phyloP scores from a whole-genome alignment of 2,113 vertebrate genomes.

The Macquaria australasica region DNA sequence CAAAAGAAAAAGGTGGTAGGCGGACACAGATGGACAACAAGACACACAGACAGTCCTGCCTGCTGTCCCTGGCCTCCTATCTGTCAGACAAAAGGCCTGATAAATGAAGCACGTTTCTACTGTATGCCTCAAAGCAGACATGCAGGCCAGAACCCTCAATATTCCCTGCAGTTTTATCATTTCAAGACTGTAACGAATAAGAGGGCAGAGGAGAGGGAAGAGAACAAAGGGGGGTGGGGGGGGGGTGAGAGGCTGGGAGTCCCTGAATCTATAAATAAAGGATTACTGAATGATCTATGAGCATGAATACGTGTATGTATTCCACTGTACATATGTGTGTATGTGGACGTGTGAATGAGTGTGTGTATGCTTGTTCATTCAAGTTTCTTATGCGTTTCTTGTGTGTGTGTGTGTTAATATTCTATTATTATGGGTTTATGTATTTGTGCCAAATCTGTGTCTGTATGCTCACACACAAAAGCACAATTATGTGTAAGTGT shows the following conservation, averaged over 20 bases:
- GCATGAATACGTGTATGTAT: not conserved
- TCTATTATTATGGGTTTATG: not conserved
- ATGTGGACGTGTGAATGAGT: not conserved
- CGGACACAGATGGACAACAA: not conserved
- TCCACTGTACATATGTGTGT: not conserved
- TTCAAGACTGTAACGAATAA: constrained; percentile 20
- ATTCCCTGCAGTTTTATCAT: constrained; percentile 19
- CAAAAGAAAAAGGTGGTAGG: not conserved
- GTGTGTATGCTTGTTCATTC: not conserved
- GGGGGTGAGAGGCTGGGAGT: not conserved
- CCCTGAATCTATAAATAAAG: constrained; percentile 34
- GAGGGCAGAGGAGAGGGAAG: not conserved
- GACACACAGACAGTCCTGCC: not conserved
- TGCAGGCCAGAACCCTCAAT: constrained; percentile 13
- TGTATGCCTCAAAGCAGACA: not conserved
- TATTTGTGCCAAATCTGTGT: constrained; percentile 8
- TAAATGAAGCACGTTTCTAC: constrained; percentile 10
- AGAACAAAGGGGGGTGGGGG: not conserved
- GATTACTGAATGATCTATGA: constrained; percentile 14
- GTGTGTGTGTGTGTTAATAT: not conserved
- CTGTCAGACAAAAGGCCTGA: not conserved
- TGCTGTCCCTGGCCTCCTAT: not conserved
- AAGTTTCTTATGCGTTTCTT: not conserved
- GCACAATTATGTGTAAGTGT: constrained; percentile 15
- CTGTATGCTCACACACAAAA: constrained; percentile 3